Conservation (phyloP, 92 coral and sea anemone genomes). For the Hydrozoanthus gracilis region DNA sequence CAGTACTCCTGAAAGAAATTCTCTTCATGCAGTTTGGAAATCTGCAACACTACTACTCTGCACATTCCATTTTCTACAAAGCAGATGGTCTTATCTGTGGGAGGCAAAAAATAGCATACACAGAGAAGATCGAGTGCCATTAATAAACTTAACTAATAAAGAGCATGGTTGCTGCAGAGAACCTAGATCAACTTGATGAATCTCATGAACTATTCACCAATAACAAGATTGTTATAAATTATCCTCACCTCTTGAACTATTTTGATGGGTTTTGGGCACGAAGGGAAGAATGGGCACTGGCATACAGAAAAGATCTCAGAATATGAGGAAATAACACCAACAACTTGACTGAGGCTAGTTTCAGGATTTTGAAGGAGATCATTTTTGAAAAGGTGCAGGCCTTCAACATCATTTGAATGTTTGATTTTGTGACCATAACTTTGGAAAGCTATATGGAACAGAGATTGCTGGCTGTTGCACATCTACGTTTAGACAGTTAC, state of each 20-base stretch:
- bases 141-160: slow-evolving; percentile 21
- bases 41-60: slow-evolving; percentile 20
- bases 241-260: neutral
- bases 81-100: slow-evolving; percentile 44
- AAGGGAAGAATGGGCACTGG: slow-evolving; percentile 3
- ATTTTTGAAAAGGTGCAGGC: slow-evolving; percentile 49
- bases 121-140: slow-evolving; percentile 20
- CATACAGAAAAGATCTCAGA: neutral
- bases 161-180: slow-evolving; percentile 43
- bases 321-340: slow-evolving; percentile 18
- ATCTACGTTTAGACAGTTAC: slow-evolving; percentile 32
- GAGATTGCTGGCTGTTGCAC: slow-evolving; percentile 29
- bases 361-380: slow-evolving; percentile 41
- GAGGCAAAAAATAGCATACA: slow-evolving; percentile 34
- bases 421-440: slow-evolving; percentile 32
- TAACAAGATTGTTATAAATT: slow-evolving; percentile 5
- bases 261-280: neutral
- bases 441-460: slow-evolving; percentile 31
- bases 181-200: slow-evolving; percentile 7
- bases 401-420: slow-evolving; percentile 38
- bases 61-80: slow-evolving; percentile 36
- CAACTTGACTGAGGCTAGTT: slow-evolving; percentile 42
- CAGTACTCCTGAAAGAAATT: slow-evolving; percentile 1
- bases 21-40: neutral
- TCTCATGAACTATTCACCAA: neutral